Conservation (phyloP, 2,888 invertebrate genomes). For the Netelia inedita region DNA sequence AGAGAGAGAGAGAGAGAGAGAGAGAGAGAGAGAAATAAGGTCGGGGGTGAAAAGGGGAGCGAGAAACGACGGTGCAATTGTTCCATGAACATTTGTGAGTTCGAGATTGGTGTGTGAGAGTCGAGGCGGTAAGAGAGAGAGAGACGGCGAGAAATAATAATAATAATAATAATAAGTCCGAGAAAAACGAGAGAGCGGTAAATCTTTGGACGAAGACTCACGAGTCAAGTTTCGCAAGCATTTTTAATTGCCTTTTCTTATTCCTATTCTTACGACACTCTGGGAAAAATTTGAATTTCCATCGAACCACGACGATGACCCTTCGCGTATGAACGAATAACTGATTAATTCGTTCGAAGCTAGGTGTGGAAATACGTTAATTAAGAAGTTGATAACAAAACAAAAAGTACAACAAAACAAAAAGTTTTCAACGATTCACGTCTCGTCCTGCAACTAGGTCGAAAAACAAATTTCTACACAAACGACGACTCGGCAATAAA, state of each 20-base stretch:
- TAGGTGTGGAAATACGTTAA: neutral
- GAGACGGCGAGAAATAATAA: conserved; percentile 37
- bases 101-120: conserved; percentile 35
- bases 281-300: conserved; percentile 44
- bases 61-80: conserved; percentile 63
- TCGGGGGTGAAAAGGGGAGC: conserved; percentile 27
- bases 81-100: conserved; percentile 62
- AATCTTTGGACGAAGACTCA: conserved; percentile 49
- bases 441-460: neutral
- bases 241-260: conserved; percentile 66
- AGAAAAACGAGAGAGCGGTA: conserved; percentile 25
- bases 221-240: conserved; percentile 32
- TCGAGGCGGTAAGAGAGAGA: conserved; percentile 8
- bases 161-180: neutral
- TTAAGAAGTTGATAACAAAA: neutral
- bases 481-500: neutral
- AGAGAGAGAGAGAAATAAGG: conserved; percentile 19
- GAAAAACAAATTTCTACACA: no score
- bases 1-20: neutral
- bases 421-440: neutral
- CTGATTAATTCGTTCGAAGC: conserved; percentile 24
- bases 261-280: conserved; percentile 37
- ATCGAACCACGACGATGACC: conserved; percentile 39
- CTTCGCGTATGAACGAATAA: conserved; percentile 17
- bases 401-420: neutral